Evolutionary conservation across 2,797 vertebrate species (phyloP), one percentile per base, ranked within the genome.

Genomic region (Sebastes kiyomatsui): DNA sequence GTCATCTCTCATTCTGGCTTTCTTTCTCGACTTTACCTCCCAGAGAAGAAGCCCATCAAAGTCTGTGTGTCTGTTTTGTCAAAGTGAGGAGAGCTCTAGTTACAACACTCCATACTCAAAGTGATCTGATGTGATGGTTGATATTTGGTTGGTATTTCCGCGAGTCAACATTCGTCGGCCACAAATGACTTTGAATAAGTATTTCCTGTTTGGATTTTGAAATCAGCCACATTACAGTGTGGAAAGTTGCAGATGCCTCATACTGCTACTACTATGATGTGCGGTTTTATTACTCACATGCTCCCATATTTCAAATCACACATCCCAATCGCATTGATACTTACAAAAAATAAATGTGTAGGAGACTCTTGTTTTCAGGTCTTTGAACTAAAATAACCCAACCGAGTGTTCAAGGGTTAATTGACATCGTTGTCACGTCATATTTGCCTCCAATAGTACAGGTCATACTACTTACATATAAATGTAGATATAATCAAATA

Each of bases 241-340:
- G 89, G 89, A 88, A 91, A 87, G 72, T 77, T 69, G 68, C 66
- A 81, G 75, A 72, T 82, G 81, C 66, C 58, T 91, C 86, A 86
- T 90, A 85, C 56, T 75, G 28, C 80, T 77, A 87, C 69, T 80
- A 87, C 81, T 74, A 69, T 33, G 8, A 66, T 20, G 22, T 86
- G 86, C 77, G 79, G 79, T 72, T 82, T 85, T 58, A 83, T 79
- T 81, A 86, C 56, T 90, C 82, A 88, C 62, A 80, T 59, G 49
- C 55, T 87, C 58, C 75, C 78, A 82, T 67, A 80, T 82, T 79
- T 88, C 25, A 80, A 67, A 83, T 80, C 33, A 54, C 62, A 73
- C 49, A 58, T 76, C 67, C 76, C 32, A 46, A 28, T 77, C 22
- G 70, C 60, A 32, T 3, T 52, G 12, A 73, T 46, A 56, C n/a